These are phyloP conservation scores for Puffinus mauretanicus DNA, from an alignment of 2,113 vertebrate species.

Conservation along the genomic window DNA sequence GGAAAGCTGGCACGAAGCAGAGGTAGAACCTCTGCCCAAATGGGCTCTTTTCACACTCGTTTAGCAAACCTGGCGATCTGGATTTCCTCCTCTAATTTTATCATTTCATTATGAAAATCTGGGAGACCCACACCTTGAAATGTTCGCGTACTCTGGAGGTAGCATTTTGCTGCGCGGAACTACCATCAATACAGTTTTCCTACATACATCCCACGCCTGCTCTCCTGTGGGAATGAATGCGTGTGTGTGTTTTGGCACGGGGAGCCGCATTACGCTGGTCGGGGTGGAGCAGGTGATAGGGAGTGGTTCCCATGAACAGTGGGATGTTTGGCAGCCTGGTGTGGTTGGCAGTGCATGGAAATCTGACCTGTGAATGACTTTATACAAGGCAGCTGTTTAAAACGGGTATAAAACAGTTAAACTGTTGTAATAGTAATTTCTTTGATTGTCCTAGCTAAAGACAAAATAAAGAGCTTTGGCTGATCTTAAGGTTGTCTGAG, in stretches of 20 bases:
- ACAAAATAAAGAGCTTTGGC: neutral
- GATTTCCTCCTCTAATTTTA: neutral
- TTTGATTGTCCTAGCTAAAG: neutral
- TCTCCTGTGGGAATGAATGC: neutral
- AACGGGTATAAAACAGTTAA: neutral
- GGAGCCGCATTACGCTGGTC: accelerated
- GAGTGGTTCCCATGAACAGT: neutral
- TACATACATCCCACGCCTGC: accelerated
- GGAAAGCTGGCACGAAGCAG: neutral
- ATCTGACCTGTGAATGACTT: constrained; percentile 6
- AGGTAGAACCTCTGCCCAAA: neutral
- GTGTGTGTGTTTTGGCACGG: neutral
- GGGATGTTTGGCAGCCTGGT: neutral
- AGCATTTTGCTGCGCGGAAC: neutral
- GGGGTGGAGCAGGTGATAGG: neutral
- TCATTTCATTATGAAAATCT: neutral
- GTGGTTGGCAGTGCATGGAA: neutral
- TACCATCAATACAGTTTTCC: neutral
- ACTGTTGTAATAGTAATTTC: neutral
- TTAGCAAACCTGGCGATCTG: neutral
- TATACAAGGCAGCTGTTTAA: neutral
- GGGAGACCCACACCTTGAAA: neutral
- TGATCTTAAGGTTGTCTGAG: neutral
- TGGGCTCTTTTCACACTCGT: neutral
- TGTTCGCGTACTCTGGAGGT: neutral